Percentiles rank a stretch among this genome's conserved stretches.
These are phyloP conservation scores for Caenorhabditis angaria DNA, from an alignment of 2,888 invertebrate genomes.

Conservation along the genomic window DNA sequence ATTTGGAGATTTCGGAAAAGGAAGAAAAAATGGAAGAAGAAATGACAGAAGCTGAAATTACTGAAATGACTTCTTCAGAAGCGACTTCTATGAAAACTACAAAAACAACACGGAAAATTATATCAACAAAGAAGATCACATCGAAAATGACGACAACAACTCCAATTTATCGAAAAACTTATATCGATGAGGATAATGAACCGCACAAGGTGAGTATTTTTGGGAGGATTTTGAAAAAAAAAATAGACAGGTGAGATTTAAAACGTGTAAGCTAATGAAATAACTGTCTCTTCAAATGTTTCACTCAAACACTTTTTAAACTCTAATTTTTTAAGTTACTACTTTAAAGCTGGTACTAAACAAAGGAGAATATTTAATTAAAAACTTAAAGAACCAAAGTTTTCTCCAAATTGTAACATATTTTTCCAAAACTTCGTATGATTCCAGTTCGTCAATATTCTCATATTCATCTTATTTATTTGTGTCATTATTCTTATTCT, in stretches of 20 bases:
- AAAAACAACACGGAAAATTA: too few relatives aligned
- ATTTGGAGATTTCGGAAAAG: constrained; percentile 11
- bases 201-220: constrained; percentile 23
- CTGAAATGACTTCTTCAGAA: not conserved
- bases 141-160: constrained; percentile 12
- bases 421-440: too few relatives aligned
- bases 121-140: not conserved
- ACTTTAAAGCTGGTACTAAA: too few relatives aligned
- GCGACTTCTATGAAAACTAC: constrained; percentile 3
- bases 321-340: not conserved
- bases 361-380: too few relatives aligned
- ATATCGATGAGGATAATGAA: constrained; percentile 29
- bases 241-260: too few relatives aligned
- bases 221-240: not conserved
- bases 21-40: constrained; percentile 19
- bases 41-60: constrained; percentile 11
- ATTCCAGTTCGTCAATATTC: constrained; percentile 46
- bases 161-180: constrained; percentile 21
- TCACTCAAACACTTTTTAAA: too few relatives aligned
- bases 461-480: constrained; percentile 49
- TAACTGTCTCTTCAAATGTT: too few relatives aligned
- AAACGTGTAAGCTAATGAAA: too few relatives aligned
- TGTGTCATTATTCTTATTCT: constrained; percentile 47
- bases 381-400: too few relatives aligned
- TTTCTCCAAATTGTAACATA: too few relatives aligned